Evolutionary conservation across 2,888 invertebrate genomes (phyloP), one percentile per base, ranked within the genome.

Genomic region (Morpho helenor): DNA sequence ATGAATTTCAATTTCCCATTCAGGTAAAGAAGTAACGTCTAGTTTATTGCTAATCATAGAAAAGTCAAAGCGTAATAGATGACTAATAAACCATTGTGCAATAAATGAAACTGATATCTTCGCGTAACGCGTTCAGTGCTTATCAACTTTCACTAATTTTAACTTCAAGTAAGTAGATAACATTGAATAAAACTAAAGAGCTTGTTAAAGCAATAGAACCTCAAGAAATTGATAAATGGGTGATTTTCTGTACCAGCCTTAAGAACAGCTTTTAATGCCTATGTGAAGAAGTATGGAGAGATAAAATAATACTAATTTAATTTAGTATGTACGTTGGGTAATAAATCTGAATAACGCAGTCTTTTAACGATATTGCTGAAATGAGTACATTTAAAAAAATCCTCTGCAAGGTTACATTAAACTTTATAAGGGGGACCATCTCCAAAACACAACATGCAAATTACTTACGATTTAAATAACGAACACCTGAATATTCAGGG

Each of bases 51-150:
- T 9, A 43, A 43, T 9, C 43, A 3, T 43, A 7, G 31, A 39
- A 52, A 45, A 45, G 39, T 8, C 40, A 52, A 42, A 49, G 41
- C 54, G 58, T 56, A 54, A 66, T 62, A 67, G 78, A 83, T 86
- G 85, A 84, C 85, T 81, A 82, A 84, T 83, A 81, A 53, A 75
- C 75, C 82, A 79, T 87, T 87, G 83, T 80, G 86, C 84, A 87
- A 87, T 77, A 77, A 81, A 83, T 84, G 82, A 86, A 86, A 84
- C 82, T 82, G 84, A 86, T 87, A 87, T 85, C 85, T 86, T 86
- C 79, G 77, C 80, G 76, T 78, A 79, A 75, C 81, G 76, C 73
- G 80, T 76, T 79, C 81, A 79, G 80, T 82, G 71, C 76, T 76
- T 73, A 79, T 78, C 70, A 81, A 84, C 88, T 87, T 87, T 87